Evolutionary conservation across 2,797 vertebrate species (phyloP).

Genomic region (Spea hammondii): DNA sequence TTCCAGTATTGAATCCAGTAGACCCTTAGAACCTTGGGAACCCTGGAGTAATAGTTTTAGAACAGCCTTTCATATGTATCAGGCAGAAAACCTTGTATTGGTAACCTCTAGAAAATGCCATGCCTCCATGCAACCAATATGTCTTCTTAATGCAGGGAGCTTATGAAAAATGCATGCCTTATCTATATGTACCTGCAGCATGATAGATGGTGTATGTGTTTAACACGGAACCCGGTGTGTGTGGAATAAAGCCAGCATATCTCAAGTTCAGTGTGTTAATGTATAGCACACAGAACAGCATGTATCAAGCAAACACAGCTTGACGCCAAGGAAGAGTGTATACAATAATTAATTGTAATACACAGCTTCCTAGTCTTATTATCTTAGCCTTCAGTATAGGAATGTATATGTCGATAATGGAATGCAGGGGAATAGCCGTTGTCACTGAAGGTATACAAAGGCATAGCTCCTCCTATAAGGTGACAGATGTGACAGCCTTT

Average conservation of each 20-base stretch:
- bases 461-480: not conserved
- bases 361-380: no score
- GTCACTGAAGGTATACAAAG: not conserved
- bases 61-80: no score
- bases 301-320: no score
- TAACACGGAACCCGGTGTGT: not conserved
- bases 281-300: not conserved
- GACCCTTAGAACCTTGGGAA: no score
- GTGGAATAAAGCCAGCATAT: not conserved
- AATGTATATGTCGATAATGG: no score
- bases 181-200: not conserved
- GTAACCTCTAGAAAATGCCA: not conserved
- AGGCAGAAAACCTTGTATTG: no score
- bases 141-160: not conserved
- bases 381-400: no score
- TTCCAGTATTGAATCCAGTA: no score
- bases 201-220: not conserved
- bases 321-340: no score
- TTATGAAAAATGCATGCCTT: not conserved
- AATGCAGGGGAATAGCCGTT: no score
- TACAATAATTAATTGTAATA: no score
- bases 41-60: no score
- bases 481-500: constrained; percentile 34
- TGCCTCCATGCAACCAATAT: not conserved
- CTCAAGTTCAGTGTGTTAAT: not conserved